Evolutionary conservation across 2,797 vertebrate species (phyloP).

Genomic region (Malurus splendens): DNA sequence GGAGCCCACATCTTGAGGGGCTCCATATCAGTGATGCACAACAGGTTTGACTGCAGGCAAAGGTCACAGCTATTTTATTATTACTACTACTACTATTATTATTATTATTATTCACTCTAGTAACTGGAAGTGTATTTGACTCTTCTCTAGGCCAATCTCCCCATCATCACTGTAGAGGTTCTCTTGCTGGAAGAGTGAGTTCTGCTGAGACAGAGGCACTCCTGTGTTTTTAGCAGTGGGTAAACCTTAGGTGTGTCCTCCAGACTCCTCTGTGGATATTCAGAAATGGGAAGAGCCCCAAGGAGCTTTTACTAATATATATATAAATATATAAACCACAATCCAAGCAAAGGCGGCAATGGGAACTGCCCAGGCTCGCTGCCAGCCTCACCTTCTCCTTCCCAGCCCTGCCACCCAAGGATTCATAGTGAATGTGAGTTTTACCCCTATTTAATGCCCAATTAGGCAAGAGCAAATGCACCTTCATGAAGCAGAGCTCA

Average conservation of each 20-base stretch:
- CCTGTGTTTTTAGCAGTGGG: neutral
- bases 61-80: neutral
- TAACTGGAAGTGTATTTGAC: neutral
- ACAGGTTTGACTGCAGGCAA: neutral
- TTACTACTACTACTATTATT: too few species aligned
- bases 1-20: neutral
- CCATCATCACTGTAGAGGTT: accelerated
- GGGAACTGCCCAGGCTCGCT: neutral
- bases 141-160: neutral
- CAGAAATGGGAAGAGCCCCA: neutral
- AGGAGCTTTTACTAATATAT: neutral
- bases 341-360: neutral
- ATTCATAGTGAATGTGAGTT: neutral
- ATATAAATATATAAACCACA: too few species aligned
- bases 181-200: neutral
- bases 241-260: neutral
- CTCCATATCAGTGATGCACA: neutral
- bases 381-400: neutral
- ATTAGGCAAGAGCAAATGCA: neutral
- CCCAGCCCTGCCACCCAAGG: neutral
- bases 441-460: neutral
- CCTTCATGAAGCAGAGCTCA: neutral
- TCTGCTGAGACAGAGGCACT: neutral
- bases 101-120: neutral
- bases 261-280: neutral